A percentile compares a stretch with the other conserved stretches of the same genome.
Conservation (phyloP, 37 sponge, comb jelly and placozoan species). For the Aplysina aerophoba region DNA sequence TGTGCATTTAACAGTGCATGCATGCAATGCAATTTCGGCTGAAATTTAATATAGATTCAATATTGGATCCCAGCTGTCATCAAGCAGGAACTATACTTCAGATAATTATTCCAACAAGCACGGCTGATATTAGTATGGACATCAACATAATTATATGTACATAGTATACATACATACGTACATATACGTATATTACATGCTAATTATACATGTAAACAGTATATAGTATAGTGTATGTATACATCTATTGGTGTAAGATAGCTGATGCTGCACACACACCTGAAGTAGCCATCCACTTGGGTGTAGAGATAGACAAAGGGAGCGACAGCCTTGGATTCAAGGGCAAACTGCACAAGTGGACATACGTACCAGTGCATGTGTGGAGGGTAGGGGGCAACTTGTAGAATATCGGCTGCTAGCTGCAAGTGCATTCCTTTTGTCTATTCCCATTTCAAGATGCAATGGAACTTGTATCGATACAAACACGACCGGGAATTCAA, state of each 20-base stretch:
- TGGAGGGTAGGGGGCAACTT: neutral
- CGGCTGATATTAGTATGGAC: no score
- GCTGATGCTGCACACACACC: conserved; percentile 13
- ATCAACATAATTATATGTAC: no score
- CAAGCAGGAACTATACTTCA: no score
- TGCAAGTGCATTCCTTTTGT: no score
- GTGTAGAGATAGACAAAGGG: conserved; percentile 74
- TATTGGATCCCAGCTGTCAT: no score
- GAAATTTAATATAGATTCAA: no score
- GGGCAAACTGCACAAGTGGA: conserved; percentile 42
- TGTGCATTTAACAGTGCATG: no score
- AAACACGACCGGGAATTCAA: conserved; percentile 21
- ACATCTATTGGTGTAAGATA: neutral
- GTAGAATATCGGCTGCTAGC: neutral
- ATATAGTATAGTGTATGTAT: neutral
- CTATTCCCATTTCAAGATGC: no score
- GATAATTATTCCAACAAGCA: no score
- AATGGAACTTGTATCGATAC: neutral
- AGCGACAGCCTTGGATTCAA: conserved; percentile 59
- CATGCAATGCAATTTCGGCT: no score
- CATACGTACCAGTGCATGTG: neutral
- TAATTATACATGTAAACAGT: neutral
- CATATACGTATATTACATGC: neutral
- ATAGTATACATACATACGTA: no score
- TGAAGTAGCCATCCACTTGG: conserved; percentile 63